Conservation (phyloP, 2,113 vertebrate genomes). For the Thunnus maccoyii region DNA sequence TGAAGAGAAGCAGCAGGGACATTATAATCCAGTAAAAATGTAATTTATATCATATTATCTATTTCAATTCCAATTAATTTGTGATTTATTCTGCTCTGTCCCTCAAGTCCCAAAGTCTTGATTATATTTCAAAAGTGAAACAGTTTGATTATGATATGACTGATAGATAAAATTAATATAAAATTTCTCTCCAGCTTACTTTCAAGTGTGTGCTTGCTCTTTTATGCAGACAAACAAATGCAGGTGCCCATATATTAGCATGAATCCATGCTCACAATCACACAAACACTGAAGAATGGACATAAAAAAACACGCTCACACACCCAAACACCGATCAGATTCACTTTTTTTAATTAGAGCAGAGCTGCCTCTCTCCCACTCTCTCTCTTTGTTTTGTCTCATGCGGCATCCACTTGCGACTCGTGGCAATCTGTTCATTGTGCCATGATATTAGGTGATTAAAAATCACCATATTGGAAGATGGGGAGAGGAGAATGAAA, state of each 20-base stretch:
- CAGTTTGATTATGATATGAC: conserved; percentile 2
- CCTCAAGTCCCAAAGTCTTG: not conserved
- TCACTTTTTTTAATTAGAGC: conserved; percentile 73
- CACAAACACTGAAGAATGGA: conserved; percentile 20
- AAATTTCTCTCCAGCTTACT: not conserved
- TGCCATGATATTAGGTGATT: conserved; percentile 85
- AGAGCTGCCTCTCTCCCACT: conserved; percentile 35
- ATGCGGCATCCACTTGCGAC: conserved; percentile 61
- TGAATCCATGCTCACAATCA: not conserved
- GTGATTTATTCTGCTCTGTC: conserved; percentile 21
- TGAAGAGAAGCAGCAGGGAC: not conserved
- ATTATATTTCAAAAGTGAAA: conserved; percentile 15
- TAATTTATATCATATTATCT: not conserved
- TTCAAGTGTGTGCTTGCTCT: conserved; percentile 8
- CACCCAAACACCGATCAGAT: conserved; percentile 56
- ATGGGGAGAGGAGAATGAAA: conserved; percentile 63
- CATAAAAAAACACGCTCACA: conserved; percentile 11
- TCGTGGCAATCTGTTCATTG: conserved; percentile 79
- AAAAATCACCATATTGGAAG: conserved; percentile 79
- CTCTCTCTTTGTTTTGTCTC: conserved; percentile 68
- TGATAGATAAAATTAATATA: conserved; percentile 9
- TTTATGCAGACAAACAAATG: conserved; percentile 9
- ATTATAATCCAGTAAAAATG: not conserved
- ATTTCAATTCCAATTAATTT: not conserved
- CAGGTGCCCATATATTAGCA: conserved; percentile 20